Conservation (phyloP, 2,888 invertebrate genomes). For the Cataglyphis livida region DNA sequence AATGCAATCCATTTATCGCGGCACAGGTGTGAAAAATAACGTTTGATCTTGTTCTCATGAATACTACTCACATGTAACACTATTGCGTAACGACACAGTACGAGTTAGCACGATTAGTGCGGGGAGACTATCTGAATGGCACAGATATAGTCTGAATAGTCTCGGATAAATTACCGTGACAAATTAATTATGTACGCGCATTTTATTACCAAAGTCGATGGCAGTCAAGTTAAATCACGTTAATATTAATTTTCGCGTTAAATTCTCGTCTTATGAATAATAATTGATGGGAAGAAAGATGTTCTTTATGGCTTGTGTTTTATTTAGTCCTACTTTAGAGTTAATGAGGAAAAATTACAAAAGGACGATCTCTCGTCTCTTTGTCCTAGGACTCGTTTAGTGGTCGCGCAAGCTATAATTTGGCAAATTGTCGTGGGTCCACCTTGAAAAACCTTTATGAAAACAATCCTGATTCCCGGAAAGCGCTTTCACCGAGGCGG, state of each 20-base stretch:
- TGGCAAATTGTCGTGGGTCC: conserved; percentile 14
- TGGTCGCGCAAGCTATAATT: conserved; percentile 20
- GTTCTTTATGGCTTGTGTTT: background rate
- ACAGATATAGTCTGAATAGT: conserved; percentile 14
- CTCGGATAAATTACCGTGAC: conserved; percentile 14
- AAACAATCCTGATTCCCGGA: conserved; percentile 36
- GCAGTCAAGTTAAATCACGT: conserved; percentile 3
- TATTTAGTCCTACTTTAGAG: background rate
- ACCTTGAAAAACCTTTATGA: conserved; percentile 17
- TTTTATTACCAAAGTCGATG: conserved; percentile 9
- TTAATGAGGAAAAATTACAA: conserved; percentile 6
- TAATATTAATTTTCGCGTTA: background rate
- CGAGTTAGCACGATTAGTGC: conserved; percentile 50
- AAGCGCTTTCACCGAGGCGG: conserved; percentile 50
- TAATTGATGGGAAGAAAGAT: background rate
- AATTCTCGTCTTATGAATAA: background rate
- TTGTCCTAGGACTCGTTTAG: conserved; percentile 29
- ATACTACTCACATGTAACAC: conserved; percentile 32
- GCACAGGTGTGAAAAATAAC: conserved; percentile 49
- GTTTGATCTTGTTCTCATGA: conserved; percentile 51
- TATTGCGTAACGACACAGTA: conserved; percentile 55
- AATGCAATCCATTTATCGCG: conserved; percentile 21
- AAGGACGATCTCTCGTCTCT: conserved; percentile 5
- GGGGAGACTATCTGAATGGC: conserved; percentile 40
- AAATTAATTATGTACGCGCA: conserved; percentile 49